Base-by-base conservation (phyloP, 2,113 vertebrate species). In the Monopterus albus region DNA sequence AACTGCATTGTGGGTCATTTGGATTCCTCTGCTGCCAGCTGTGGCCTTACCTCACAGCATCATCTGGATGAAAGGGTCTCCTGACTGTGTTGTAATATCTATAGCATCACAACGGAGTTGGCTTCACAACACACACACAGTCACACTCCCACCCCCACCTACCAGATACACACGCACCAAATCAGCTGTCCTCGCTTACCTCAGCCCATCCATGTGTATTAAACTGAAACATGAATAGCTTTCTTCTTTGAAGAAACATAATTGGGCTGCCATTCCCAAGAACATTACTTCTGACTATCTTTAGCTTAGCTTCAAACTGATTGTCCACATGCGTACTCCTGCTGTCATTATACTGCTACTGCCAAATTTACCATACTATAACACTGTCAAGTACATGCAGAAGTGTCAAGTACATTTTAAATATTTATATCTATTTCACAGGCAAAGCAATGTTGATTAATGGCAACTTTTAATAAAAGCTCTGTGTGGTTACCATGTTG, bases 1-100 rank as follows among this genome's bases (percentile, higher is more conserved):
- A 83, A 81, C 87, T 74, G 83, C 81, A 78, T 62, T 82, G 78
- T 85, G 85, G 81, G 88, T 89, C 85, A 87, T 91, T 91, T 91
- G 77, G 68, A 61, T 78, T 76, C 78, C 82, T 82, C 60, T 56
- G 70, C 71, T 74, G 76, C 84, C 87, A 90, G 89, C 80, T 91
- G 88, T 79, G 90, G 73, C 80, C 85, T 76, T 69, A 67, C 56
- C 78, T 80, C 47, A 53, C 7, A 52, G 52, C 42, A 7, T 60
- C 35, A 25, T 69, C 59, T 64, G 47, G 70, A 82, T 77, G 60
- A 72, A 71, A 52, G 20, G 61, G 21, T 61, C 28, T 74, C 46
- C 15, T 8, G 59, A 65, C 76, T 61, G 52, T 49, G 51, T 6
- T 12, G 45, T 80, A 68, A 76, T 80, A 67, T 74, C 52, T 39